Evolutionary conservation across 2,888 invertebrate genomes (phyloP).

Genomic region (Monopis laevigella): DNA sequence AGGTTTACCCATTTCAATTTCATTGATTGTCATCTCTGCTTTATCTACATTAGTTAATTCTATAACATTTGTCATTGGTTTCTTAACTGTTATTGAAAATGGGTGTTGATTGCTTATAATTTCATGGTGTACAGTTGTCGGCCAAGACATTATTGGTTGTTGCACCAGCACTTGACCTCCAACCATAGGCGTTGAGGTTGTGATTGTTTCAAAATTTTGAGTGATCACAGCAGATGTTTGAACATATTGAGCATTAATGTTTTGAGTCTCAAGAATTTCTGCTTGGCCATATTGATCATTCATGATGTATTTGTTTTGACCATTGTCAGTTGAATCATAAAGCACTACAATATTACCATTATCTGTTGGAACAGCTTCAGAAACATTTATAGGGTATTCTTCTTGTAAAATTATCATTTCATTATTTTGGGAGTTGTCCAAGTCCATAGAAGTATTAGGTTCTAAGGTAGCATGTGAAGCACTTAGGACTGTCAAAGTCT

Average conservation of each 20-base stretch:
- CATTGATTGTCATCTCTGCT: no score
- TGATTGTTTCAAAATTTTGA: conserved; percentile 50
- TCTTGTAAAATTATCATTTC: conserved; percentile 72
- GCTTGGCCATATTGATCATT: conserved; percentile 27
- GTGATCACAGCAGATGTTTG: conserved; percentile 48
- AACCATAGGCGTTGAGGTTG: conserved; percentile 53
- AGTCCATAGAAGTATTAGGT: conserved; percentile 37
- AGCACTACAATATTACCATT: conserved; percentile 72
- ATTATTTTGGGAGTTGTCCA: conserved; percentile 63
- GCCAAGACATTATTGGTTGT: conserved; percentile 40
- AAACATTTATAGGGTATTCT: conserved; percentile 65
- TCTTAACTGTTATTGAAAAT: no score
- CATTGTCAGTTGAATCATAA: conserved; percentile 69
- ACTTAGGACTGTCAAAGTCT: conserved; percentile 47
- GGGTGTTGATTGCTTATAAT: no score
- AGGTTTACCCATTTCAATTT: no score
- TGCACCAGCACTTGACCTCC: conserved; percentile 43
- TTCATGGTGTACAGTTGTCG: conserved; percentile 29
- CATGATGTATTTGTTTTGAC: conserved; percentile 56
- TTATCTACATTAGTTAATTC: no score
- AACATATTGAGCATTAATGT: conserved; percentile 44
- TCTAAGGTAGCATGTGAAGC: conserved; percentile 33
- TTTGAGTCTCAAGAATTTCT: conserved; percentile 49
- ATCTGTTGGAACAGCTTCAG: conserved; percentile 47
- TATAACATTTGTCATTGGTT: no score